phyloP scores from a whole-genome alignment of 2,797 vertebrate genomes.

The Argentina silus region DNA sequence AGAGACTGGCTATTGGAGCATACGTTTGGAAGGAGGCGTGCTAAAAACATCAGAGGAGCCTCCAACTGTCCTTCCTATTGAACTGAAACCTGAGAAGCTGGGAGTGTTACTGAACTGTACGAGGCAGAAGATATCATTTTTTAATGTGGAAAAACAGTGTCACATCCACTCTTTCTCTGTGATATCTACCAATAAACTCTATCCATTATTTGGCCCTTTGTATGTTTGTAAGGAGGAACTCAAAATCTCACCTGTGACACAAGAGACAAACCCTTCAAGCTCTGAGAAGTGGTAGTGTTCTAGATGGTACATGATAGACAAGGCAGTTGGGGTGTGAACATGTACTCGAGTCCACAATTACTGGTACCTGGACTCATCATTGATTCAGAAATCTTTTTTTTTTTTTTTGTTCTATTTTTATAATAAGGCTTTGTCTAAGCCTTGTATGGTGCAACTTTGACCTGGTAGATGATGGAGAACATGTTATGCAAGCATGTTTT shows the following conservation, averaged over 20 bases:
- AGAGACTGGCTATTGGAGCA: constrained; percentile 24
- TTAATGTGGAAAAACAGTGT: not conserved
- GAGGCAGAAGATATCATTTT: not conserved
- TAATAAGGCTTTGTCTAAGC: no score
- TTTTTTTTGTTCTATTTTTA: no score
- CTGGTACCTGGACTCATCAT: no score
- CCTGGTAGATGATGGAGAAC: no score
- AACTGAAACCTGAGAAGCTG: constrained; percentile 17
- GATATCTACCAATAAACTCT: not conserved
- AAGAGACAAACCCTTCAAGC: not conserved
- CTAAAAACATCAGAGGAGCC: not conserved
- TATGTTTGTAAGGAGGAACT: not conserved
- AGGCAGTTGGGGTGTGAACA: no score
- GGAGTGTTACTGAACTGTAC: not conserved
- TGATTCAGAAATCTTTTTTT: no score
- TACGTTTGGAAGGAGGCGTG: not conserved
- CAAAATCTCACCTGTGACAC: not conserved
- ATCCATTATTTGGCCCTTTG: not conserved
- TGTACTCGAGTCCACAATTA: no score
- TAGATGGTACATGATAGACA: no score
- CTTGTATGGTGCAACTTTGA: no score
- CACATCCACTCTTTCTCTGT: not conserved
- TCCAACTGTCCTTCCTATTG: not conserved
- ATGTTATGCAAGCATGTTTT: no score
- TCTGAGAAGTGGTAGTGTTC: not conserved